These are phyloP conservation scores for Atta colombica DNA, from an alignment of 1,140 invertebrate species.

Conservation along the genomic window DNA sequence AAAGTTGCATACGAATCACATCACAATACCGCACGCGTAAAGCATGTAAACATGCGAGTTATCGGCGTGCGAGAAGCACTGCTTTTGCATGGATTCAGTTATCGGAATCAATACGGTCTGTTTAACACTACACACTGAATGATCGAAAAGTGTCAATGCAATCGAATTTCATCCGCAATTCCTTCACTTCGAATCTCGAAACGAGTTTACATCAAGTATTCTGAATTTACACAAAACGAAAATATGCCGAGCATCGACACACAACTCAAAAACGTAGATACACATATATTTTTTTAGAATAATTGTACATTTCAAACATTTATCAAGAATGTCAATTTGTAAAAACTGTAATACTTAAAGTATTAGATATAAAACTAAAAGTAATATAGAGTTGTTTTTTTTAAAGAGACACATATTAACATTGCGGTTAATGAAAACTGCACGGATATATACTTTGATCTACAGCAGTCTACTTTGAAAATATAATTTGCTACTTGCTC, in stretches of 20 bases:
- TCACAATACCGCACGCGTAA: slow-evolving; percentile 12
- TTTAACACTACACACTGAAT: slow-evolving; percentile 13
- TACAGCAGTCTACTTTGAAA: neutral
- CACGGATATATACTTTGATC: neutral
- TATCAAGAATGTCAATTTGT: neutral
- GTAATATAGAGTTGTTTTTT: neutral
- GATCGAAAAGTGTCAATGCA: slow-evolving; percentile 46
- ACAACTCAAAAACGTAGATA: neutral
- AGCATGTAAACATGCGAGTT: slow-evolving; percentile 40
- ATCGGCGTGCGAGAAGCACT: slow-evolving; percentile 25
- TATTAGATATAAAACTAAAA: no score
- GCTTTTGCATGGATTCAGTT: slow-evolving; percentile 40
- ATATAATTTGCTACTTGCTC: neutral
- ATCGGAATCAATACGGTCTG: slow-evolving; percentile 36
- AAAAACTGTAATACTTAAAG: neutral
- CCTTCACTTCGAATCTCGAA: neutral
- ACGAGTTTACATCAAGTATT: neutral
- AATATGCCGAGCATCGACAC: neutral
- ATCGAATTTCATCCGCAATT: slow-evolving; percentile 29
- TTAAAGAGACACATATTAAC: neutral
- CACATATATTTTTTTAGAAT: neutral
- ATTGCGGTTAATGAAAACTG: neutral
- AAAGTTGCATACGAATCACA: neutral
- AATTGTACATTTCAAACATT: slow-evolving; percentile 1
- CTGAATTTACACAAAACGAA: slow-evolving; percentile 31